phyloP scores from a whole-genome alignment of 2,113 vertebrate species.

The Tenrec ecaudatus region DNA sequence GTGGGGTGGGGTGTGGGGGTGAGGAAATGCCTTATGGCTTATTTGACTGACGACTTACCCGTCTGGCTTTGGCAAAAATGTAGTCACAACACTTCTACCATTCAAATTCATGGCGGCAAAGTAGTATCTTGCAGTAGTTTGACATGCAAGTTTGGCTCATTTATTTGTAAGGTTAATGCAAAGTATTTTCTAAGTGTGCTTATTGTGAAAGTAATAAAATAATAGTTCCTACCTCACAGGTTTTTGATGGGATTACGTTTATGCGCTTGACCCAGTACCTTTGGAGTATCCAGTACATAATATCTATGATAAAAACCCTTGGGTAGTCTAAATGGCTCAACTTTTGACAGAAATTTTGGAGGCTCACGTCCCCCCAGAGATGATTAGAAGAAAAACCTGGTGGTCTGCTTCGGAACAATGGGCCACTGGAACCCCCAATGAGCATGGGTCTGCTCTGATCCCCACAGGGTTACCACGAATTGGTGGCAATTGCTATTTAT shows the following conservation, averaged over 20 bases:
- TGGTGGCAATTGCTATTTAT: neutral
- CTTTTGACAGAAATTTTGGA: neutral
- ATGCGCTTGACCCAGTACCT: neutral
- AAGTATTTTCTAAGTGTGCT: neutral
- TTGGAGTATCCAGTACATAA: neutral
- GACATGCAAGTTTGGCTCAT: neutral
- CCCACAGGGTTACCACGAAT: neutral
- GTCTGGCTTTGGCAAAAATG: neutral
- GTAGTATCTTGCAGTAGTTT: too few species aligned
- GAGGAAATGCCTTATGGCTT: neutral
- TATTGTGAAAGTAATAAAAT: constrained; percentile 1
- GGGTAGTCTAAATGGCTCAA: neutral
- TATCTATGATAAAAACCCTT: neutral
- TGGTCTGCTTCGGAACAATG: neutral
- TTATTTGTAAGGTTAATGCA: too few species aligned
- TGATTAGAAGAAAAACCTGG: neutral
- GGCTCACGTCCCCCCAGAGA: neutral
- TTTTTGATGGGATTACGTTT: neutral
- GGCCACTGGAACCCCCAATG: neutral
- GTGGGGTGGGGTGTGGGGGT: too few species aligned
- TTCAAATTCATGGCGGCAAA: neutral
- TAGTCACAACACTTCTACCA: neutral
- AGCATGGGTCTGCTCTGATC: neutral
- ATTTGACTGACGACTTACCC: neutral
- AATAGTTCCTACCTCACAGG: neutral